These are phyloP conservation scores for Setophaga kirtlandii DNA, from an alignment of 2,113 vertebrate species.

Conservation along the genomic window DNA sequence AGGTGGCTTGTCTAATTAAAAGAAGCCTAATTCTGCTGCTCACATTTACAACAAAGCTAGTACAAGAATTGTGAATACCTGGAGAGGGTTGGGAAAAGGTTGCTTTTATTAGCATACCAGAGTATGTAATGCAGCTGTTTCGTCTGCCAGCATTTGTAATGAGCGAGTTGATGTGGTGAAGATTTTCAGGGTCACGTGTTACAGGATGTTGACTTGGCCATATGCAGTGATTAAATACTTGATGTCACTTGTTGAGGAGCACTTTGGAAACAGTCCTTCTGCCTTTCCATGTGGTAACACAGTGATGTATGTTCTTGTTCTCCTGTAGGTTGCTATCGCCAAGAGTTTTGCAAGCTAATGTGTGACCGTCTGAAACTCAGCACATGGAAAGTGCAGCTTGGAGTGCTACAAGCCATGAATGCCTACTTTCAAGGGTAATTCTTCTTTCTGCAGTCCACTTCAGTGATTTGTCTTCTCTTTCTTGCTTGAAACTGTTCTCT, in stretches of 20 bases:
- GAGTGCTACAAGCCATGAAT: slow-evolving; percentile 91
- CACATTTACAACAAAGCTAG: not conserved
- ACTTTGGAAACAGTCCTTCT: not conserved
- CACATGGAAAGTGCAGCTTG: slow-evolving; percentile 95
- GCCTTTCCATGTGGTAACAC: not conserved
- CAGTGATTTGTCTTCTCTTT: not conserved
- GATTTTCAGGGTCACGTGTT: not conserved
- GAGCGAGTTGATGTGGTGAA: not conserved
- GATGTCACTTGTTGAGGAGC: not conserved
- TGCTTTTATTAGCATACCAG: not conserved
- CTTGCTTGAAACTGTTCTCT: not conserved
- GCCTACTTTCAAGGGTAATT: slow-evolving; percentile 89
- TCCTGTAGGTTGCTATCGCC: slow-evolving; percentile 81
- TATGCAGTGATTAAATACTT: not conserved
- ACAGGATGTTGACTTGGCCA: not conserved
- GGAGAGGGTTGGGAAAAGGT: not conserved
- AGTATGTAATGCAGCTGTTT: not conserved
- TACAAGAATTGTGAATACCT: not conserved
- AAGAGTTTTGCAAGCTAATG: slow-evolving; percentile 90
- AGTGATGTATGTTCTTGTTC: not conserved
- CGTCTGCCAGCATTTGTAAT: not conserved
- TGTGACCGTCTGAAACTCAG: slow-evolving; percentile 90
- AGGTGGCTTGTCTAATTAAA: not conserved
- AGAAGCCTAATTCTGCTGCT: not conserved
- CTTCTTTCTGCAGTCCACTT: not conserved